Base-by-base conservation (phyloP, 2,113 vertebrate genomes). In the Laticauda laticaudata region DNA sequence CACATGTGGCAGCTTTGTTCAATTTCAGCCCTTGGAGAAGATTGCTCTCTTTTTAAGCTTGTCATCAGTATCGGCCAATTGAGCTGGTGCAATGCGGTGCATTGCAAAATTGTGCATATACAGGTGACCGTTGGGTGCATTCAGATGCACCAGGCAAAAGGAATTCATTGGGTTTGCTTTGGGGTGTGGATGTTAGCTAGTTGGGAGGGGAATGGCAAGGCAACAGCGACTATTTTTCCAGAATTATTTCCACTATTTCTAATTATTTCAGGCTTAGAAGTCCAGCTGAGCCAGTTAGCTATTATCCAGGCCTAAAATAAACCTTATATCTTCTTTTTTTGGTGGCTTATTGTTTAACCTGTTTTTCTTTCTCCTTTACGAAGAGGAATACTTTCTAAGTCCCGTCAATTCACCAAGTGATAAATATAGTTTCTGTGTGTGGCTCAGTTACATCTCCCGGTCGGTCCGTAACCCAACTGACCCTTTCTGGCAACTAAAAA, bases 201-300 rank as follows among this genome's bases (percentile, higher is more conserved):
- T 21, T 21, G 5, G 21, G 7, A 2, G 23, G 0, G 69, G 3
- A 34, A 20, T 3, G 69, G 18, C n/a, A 0, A 3, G 14, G 15
- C 2, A 5, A 2, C 21, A 8, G 15, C 3, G 5, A 39, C 6
- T 39, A 81, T 20, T 81, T 81, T 81, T 39, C 34, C 69, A 81
- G 18, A 15, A 39, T 81, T 81, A 81, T 39, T 81, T 39, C 34
- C 34, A 39, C 34, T 21, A 3, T 81, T 15, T 39, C 6, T 21
- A 12, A 39, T 39, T 21, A 81, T 81, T 81, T 39, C 69, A 21
- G 69, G 18, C 34, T 81, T 21, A 9, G 69, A 81, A 81, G 7
- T 8, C 34, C 34, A 39, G 21, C 1, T 69, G n/a, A n/a, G 6
- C 69, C n/a, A 75, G 8, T n/a, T 8, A 8, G 69, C 69, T 81